A percentile compares a stretch with the other conserved stretches of the same genome.
Conservation (phyloP, 2,113 vertebrate genomes). For the Cavia aperea region DNA sequence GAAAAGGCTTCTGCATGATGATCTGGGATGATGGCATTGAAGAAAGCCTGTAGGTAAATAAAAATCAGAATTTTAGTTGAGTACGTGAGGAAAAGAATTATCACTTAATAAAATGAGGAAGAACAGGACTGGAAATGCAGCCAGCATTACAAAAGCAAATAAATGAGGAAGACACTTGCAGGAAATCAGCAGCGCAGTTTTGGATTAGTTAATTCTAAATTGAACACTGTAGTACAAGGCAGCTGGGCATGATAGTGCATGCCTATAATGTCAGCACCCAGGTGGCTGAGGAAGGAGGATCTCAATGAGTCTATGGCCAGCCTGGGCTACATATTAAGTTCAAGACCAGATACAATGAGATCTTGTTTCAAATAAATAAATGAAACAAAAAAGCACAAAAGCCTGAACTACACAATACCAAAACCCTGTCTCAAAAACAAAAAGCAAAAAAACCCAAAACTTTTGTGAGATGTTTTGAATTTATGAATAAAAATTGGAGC, state of each 20-base stretch:
- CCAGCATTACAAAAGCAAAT: neutral
- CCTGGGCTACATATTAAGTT: neutral
- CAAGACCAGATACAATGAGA: neutral
- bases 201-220: neutral
- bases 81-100: constrained; percentile 38
- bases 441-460: too few species aligned
- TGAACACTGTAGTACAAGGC: neutral
- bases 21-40: constrained; percentile 90
- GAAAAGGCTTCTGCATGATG: constrained; percentile 92
- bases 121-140: neutral
- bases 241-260: neutral
- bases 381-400: neutral
- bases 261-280: neutral
- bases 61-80: constrained; percentile 27
- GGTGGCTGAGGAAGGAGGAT: neutral
- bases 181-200: neutral
- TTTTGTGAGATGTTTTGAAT: neutral
- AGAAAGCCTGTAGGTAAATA: constrained; percentile 78
- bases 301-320: neutral
- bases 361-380: neutral
- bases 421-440: too few species aligned
- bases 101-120: constrained; percentile 37
- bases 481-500: neutral
- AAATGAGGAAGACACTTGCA: neutral
- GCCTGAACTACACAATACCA: neutral